Conservation (phyloP, 2,888 invertebrate species). For the Netelia virgata region DNA sequence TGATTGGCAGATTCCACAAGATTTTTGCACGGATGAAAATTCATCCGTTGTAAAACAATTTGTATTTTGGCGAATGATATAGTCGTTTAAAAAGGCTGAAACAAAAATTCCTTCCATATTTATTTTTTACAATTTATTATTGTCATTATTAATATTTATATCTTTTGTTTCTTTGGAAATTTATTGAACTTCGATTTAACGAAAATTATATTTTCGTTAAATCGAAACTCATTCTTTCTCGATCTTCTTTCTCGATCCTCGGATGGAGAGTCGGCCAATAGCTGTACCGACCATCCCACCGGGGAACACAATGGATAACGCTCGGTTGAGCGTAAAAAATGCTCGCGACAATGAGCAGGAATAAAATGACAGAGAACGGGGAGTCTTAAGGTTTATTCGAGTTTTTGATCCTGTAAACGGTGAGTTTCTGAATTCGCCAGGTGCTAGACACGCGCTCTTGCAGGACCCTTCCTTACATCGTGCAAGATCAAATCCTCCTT, state of each 20-base stretch:
- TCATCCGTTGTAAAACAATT: background rate
- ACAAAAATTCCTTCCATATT: background rate
- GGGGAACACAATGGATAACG: constrained; percentile 30
- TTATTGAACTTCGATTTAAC: too few relatives aligned
- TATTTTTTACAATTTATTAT: background rate
- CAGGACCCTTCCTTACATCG: constrained; percentile 50
- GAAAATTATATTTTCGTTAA: background rate
- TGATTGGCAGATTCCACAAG: background rate
- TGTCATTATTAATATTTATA: background rate
- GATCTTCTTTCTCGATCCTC: background rate
- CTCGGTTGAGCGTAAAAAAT: constrained; percentile 33
- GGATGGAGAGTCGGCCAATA: background rate
- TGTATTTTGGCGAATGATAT: background rate
- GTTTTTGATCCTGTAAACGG: constrained; percentile 14
- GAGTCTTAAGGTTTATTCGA: constrained; percentile 1
- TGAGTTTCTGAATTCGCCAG: constrained; percentile 62
- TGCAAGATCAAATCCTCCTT: constrained; percentile 42
- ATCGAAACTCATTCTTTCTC: background rate
- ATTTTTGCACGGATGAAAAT: background rate
- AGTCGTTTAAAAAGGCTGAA: background rate
- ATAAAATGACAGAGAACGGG: constrained; percentile 26
- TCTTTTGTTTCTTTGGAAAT: constrained; percentile 3
- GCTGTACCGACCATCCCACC: background rate
- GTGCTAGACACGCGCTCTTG: constrained; percentile 66
- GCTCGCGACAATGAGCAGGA: constrained; percentile 30